Base-by-base conservation (phyloP, 2,888 invertebrate genomes). In the Dysmachus trigonus region DNA sequence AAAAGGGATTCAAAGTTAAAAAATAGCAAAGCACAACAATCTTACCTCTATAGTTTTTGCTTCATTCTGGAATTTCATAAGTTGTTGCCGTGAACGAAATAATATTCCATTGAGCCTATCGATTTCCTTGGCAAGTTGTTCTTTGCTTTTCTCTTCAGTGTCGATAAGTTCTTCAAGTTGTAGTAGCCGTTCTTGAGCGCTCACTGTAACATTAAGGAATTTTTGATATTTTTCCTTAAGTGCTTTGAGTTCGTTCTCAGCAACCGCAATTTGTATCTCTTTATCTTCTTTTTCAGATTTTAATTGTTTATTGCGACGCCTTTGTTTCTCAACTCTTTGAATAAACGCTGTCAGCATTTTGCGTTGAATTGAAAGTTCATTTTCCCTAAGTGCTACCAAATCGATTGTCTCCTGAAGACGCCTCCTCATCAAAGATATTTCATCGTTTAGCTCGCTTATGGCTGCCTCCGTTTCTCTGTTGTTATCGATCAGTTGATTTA, bases 401-500 rank as follows among this genome's bases (percentile, higher is more conserved):
- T 93, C 92, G 0, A 89, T 86, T 10, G 91, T 71, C 7, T 91
- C 90, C 6, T 88, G 88, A 0, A 92, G 85, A 5, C 91, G 89
- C 76, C 90, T 90, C 8, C 93, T 90, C 62, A 91, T 88, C 84
- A 91, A 91, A 0, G 93, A 92, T 27, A 91, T 91, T 27, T 91
- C 89, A 0, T 88, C 87, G 87, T 93, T 93, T 1, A 93, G 87
- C 33, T 91, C 89, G 72, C 92, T 90, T 18, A 93, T 93, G 85
- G 91, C 89, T 8, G 89, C 86, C 88, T 93, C 93, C 5, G 93
- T 88, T 87, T 93, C 92, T 71, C 91, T 93, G 89, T 95, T 95
- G 88, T 93, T 93, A 4, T 90, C 90, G 33, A 92, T 91, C 87
- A 94, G 93, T 79, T 93, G 93, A 38, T 93, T 90, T 5, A 94